These are phyloP conservation scores for Rhinoraja longicauda DNA, from an alignment of 2,797 vertebrate species.

Conservation along the genomic window DNA sequence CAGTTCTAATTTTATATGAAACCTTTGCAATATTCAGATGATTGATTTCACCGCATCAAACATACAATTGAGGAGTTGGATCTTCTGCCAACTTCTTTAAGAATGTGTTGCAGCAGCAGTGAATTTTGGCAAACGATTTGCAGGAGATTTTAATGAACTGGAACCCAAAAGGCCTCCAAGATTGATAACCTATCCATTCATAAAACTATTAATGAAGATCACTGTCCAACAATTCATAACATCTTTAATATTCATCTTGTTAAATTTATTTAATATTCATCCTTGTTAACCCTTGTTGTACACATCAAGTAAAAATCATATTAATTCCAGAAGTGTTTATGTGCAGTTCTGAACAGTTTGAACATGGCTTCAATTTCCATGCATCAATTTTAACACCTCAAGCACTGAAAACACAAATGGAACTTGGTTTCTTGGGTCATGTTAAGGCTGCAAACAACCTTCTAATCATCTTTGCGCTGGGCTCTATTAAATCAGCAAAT, in stretches of 20 bases:
- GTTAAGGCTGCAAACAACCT: too few relatives aligned
- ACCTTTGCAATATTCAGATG: constrained; percentile 4
- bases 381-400: not conserved
- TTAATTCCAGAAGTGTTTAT: constrained; percentile 17
- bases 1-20: not conserved
- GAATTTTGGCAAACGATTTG: not conserved
- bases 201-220: constrained; percentile 19
- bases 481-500: not conserved
- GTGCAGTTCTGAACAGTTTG: not conserved
- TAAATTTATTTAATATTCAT: not conserved
- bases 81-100: not conserved
- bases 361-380: not conserved
- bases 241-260: not conserved
- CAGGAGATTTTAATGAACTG: constrained; percentile 26
- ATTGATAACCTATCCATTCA: not conserved
- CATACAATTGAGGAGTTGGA: not conserved
- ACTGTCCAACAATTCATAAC: constrained; percentile 20
- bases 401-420: not conserved
- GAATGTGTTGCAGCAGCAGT: not conserved
- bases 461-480: not conserved
- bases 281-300: not conserved
- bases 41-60: not conserved
- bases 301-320: not conserved
- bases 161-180: not conserved
- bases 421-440: not conserved